Conservation (phyloP, 1,140 invertebrate genomes). For the Metaphire vulgaris region DNA sequence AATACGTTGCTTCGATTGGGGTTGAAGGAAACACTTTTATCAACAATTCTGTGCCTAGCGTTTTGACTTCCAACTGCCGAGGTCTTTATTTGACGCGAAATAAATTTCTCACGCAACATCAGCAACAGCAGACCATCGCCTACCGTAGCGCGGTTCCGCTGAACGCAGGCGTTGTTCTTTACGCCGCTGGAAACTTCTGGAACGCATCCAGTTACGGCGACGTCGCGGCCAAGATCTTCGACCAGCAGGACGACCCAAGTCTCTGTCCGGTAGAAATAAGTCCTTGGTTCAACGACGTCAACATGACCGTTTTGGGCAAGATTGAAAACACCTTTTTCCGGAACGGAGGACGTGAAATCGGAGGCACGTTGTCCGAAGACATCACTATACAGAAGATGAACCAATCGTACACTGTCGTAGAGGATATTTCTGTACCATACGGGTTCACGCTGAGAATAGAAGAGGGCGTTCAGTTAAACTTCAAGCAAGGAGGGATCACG, state of each 20-base stretch:
- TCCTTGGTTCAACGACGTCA: neutral
- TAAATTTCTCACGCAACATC: neutral
- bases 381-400: neutral
- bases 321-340: neutral
- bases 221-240: neutral
- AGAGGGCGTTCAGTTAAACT: neutral
- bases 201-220: neutral
- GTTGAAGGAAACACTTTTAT: neutral
- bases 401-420: neutral
- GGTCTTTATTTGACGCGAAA: neutral
- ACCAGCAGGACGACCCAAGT: neutral
- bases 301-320: neutral
- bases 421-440: neutral
- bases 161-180: neutral
- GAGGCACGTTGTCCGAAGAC: constrained; percentile 8
- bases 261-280: neutral
- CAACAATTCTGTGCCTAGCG: neutral
- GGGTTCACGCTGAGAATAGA: constrained; percentile 5
- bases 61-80: neutral
- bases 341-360: neutral
- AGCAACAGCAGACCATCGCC: neutral
- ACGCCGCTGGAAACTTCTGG: neutral
- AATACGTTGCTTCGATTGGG: neutral
- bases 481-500: constrained; percentile 11
- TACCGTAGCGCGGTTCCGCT: neutral